Conservation (phyloP, 92 coral and sea anemone species). For the Isaurus tuberculatus region DNA sequence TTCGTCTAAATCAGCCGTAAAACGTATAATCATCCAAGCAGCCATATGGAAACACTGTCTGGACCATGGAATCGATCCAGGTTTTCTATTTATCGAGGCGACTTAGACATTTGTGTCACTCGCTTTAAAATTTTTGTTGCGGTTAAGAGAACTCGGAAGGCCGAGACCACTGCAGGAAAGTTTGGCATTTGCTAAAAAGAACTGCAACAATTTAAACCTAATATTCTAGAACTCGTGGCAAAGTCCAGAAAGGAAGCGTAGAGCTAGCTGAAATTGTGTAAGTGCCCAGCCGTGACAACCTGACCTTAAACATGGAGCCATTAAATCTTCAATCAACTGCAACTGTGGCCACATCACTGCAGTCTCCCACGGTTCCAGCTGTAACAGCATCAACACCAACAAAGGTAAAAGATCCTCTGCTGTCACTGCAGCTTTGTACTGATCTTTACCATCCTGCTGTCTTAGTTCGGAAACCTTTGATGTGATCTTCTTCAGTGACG, state of each 20-base stretch:
- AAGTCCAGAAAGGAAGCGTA: slow-evolving; percentile 75
- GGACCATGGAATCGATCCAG: too few relatives aligned
- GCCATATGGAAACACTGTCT: too few relatives aligned
- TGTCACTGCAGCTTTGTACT: slow-evolving; percentile 83
- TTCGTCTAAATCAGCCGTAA: too few relatives aligned
- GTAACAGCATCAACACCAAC: slow-evolving; percentile 91
- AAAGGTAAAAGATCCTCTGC: slow-evolving; percentile 96
- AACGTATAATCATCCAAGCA: too few relatives aligned
- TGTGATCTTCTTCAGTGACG: slow-evolving; percentile 88
- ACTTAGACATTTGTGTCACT: too few relatives aligned
- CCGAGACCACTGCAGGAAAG: not conserved
- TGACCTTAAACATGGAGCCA: slow-evolving; percentile 83
- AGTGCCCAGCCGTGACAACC: slow-evolving; percentile 99
- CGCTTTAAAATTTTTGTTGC: not conserved
- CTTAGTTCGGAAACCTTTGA: slow-evolving; percentile 84
- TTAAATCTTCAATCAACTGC: slow-evolving; percentile 82
- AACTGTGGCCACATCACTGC: slow-evolving; percentile 91
- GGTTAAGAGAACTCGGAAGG: not conserved
- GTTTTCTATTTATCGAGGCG: too few relatives aligned
- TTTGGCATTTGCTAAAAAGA: not conserved
- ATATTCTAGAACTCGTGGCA: slow-evolving; percentile 70
- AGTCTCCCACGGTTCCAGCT: slow-evolving; percentile 93
- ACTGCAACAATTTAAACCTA: not conserved
- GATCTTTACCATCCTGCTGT: slow-evolving; percentile 74
- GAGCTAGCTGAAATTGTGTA: slow-evolving; percentile 89